Base-by-base conservation (phyloP, 2,797 vertebrate species). In the Urosaurus nigricauda region DNA sequence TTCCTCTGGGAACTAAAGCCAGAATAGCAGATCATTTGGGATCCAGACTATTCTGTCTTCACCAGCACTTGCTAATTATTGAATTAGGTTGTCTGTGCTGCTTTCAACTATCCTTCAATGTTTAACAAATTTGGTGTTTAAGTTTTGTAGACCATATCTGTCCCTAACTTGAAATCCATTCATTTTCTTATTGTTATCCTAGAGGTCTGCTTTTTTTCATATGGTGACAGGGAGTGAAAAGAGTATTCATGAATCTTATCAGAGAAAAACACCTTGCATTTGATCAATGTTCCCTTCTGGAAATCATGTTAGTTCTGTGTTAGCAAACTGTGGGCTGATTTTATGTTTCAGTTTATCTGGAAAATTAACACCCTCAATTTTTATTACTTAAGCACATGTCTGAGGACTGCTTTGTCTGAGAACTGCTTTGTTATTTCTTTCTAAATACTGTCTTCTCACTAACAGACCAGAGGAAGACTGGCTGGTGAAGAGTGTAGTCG, bases 231-330 rank as follows among this genome's bases (percentile, higher is more conserved):
- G 51, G n/a, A n/a, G 43, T 70, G 47, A 87, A 80, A 70, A n/a
- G 14, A 87, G 29, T 29, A 32, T 80, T 73, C 37, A 56, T 74
- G 43, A 85, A 32, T 86, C 17, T 77, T 87, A 75, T 8, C 21
- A 65, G 63, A 83, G 53, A 81, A 37, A 65, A 40, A 26, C 37
- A 87, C 16, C 26, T 32, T n/a, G 58, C 32, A 74, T 63, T 88
- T 75, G 53, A 71, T 83, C 19, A n/a, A 29, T 65, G 40, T 19
- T 35, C 60, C 12, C 32, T 74, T 47, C 17, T 35, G 56, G 37
- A 88, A 88, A 83, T 65, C 56, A 63, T 79, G 51, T 68, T 65
- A 35, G n/a, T 26, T 32, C 43, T 63, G 40, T n/a, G 32, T 43
- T 56, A n/a, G 19, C 19, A 60, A 87, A 82, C 43, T 47, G 43